A percentile compares a stretch with the other conserved stretches of the same genome.
These are phyloP conservation scores for Calephelis perditalis DNA, from an alignment of 2,888 invertebrate genomes.

Conservation along the genomic window DNA sequence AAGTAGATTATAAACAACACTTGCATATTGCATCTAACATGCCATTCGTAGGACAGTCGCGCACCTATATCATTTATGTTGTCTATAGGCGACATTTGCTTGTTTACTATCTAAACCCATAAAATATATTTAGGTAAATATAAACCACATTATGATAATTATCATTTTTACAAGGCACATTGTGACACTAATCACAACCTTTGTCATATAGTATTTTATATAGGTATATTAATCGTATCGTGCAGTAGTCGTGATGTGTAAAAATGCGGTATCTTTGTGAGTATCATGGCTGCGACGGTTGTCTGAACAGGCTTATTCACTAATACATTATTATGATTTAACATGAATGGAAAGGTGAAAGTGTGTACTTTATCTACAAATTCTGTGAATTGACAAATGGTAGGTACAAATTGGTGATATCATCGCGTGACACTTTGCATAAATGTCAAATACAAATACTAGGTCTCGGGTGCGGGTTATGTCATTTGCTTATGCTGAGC, in stretches of 20 bases:
- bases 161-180: no score
- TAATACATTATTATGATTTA: slow-evolving; percentile 25
- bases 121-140: no score
- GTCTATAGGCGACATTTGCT: no score
- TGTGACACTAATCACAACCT: no score
- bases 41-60: no score
- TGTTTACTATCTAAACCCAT: no score
- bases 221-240: background rate
- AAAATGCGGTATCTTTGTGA: slow-evolving; percentile 10
- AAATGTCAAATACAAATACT: slow-evolving; percentile 6
- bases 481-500: no score
- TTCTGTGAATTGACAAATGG: slow-evolving; percentile 31
- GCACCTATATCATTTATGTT: no score
- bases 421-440: slow-evolving; percentile 21
- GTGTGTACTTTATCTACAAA: slow-evolving; percentile 43
- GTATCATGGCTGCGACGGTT: slow-evolving; percentile 8
- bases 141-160: no score
- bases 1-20: no score
- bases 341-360: slow-evolving; percentile 54
- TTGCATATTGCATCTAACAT: no score
- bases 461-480: background rate
- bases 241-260: background rate
- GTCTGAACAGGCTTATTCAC: slow-evolving; percentile 15
- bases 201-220: no score
- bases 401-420: slow-evolving; percentile 22